Percentiles rank a stretch among this genome's conserved stretches.
phyloP scores from a whole-genome alignment of 2,113 vertebrate genomes.

The Microtus pennsylvanicus region DNA sequence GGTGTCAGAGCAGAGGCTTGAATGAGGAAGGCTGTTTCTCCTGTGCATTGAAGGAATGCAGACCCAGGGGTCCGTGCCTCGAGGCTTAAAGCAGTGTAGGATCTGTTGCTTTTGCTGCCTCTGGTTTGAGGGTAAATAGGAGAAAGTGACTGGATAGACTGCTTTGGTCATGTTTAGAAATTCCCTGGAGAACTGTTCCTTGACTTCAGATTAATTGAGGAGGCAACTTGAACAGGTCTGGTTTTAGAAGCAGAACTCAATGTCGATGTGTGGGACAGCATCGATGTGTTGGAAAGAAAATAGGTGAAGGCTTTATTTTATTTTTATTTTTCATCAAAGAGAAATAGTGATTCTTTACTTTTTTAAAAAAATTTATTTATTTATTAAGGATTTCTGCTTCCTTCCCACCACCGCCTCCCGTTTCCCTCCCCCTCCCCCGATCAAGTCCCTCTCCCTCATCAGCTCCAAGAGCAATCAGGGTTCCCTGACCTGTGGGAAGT shows the following conservation, averaged over 20 bases:
- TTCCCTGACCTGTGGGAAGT: too few species aligned
- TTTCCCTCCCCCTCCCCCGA: too few species aligned
- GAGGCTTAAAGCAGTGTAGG: not conserved
- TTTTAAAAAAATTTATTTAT: too few species aligned
- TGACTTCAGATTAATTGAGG: constrained; percentile 1
- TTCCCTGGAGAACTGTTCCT: not conserved
- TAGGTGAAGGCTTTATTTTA: not conserved
- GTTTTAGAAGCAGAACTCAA: not conserved
- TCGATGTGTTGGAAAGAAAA: not conserved
- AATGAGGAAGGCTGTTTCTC: not conserved
- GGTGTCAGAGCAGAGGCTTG: not conserved
- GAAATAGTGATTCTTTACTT: not conserved
- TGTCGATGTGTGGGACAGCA: not conserved
- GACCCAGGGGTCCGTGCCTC: not conserved
- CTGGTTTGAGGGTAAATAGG: not conserved
- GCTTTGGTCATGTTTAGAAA: not conserved
- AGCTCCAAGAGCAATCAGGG: too few species aligned
- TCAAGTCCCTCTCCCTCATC: too few species aligned
- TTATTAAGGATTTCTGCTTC: too few species aligned
- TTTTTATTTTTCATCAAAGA: not conserved
- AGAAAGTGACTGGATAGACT: not conserved
- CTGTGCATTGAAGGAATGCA: not conserved
- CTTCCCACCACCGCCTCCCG: too few species aligned
- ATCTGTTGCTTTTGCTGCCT: not conserved
- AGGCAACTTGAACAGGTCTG: not conserved